Base-by-base conservation (phyloP, 2,888 invertebrate species). In the Syritta pipiens region DNA sequence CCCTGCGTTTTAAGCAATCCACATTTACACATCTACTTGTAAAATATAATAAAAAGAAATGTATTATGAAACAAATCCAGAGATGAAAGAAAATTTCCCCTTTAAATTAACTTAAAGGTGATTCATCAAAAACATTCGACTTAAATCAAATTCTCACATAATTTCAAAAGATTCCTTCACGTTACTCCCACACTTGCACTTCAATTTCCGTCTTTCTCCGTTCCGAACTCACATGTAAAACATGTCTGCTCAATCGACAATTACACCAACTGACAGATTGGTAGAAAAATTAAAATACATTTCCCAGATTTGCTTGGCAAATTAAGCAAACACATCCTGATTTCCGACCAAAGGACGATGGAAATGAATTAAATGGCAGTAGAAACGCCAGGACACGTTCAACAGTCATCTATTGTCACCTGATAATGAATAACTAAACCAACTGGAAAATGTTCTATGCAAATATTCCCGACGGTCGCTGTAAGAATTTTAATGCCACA, bases 401-500 rank as follows among this genome's bases (percentile, higher is more conserved):
- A 48, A 48, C 28, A 26, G 7, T 44, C 22, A 24, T 48, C 48
- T 17, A n/a, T 28, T 48, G 48, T 28, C 48, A 48, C 48, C 48
- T 48, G 19, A 17, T 48, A 48, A 48, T 48, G 48, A 48, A 48
- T 48, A 48, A 48, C 28, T 14, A 48, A 48, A 48, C 48, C 48
- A 48, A 28, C 48, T 48, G 48, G 48, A 26, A 48, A 48, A 48
- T 48, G 26, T 48, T 9, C 28, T 6, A 28, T 48, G 26, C 26
- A 26, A 48, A 48, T 28, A 26, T 17, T 2, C 26, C 14, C 48
- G n/a, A n/a, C 24, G 28, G 3, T 17, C 17, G 28, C 17, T 4
- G 4, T 48, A 17, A 9, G 48, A 48, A 48, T 48, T 48, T 28
- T 28, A 48, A 48, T 48, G 48, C 12, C 26, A 48, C 28, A 17